Conservation (phyloP, 1,140 invertebrate genomes). For the Saccostrea cuccullata region DNA sequence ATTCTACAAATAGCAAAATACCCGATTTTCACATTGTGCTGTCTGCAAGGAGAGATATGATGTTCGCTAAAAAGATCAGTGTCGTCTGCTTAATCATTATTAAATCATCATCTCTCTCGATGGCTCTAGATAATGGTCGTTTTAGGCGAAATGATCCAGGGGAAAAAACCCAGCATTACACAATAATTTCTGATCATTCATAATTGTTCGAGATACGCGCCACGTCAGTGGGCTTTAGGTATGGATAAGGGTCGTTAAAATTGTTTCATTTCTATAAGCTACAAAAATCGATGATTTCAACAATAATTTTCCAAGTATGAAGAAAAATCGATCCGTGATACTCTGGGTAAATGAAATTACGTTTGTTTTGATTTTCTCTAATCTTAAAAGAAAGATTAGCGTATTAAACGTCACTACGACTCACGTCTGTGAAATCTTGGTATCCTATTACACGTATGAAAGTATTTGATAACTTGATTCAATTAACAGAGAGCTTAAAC, state of each 20-base stretch:
- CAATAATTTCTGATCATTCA: neutral
- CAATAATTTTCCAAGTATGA: constrained; percentile 18
- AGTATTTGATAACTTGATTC: too few species aligned
- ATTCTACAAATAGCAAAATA: neutral
- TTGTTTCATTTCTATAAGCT: constrained; percentile 31
- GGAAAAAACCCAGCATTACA: neutral
- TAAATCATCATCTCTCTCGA: neutral
- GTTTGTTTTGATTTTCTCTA: constrained; percentile 9
- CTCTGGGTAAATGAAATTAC: constrained; percentile 12
- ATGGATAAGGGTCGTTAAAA: constrained; percentile 7
- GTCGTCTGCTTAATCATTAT: neutral
- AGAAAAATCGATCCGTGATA: neutral
- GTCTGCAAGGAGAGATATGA: neutral
- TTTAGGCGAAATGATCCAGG: neutral
- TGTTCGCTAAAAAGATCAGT: neutral
- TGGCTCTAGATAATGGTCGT: neutral
- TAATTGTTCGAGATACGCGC: neutral
- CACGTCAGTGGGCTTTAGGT: neutral
- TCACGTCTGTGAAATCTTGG: neutral
- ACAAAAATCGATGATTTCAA: constrained; percentile 8
- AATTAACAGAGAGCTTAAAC: too few species aligned
- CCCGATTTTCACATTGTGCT: neutral
- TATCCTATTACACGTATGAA: too few species aligned
- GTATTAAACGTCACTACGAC: neutral
- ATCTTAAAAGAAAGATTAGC: constrained; percentile 19